Evolutionary conservation across 2,113 vertebrate species (phyloP).

Genomic region (Amphiprion percula): DNA sequence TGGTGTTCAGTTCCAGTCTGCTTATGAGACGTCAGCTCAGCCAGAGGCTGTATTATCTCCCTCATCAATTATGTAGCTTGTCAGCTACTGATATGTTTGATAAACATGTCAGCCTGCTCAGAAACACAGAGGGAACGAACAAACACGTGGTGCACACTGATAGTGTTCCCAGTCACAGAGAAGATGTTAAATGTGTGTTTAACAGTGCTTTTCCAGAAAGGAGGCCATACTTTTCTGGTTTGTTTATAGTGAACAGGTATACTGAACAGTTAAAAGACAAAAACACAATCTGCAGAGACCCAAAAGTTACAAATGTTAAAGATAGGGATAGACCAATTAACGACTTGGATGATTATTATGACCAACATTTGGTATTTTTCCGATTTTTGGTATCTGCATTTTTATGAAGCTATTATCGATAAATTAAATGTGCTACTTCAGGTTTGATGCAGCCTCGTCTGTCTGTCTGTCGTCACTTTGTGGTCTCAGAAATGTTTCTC

Average conservation of each 20-base stretch:
- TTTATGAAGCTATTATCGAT: too few relatives aligned
- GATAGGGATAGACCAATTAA: too few relatives aligned
- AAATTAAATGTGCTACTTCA: too few relatives aligned
- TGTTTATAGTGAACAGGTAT: too few relatives aligned
- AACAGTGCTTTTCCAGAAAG: background rate
- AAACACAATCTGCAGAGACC: background rate
- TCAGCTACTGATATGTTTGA: slow-evolving; percentile 63
- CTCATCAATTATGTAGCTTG: slow-evolving; percentile 73
- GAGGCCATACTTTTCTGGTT: background rate
- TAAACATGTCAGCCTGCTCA: slow-evolving; percentile 37
- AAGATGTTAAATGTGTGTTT: background rate
- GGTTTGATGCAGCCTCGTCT: too few relatives aligned
- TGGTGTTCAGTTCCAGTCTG: slow-evolving; percentile 31
- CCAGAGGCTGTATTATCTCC: slow-evolving; percentile 52
- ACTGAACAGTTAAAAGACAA: background rate
- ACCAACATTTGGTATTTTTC: too few relatives aligned
- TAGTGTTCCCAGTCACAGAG: background rate
- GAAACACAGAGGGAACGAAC: slow-evolving; percentile 16
- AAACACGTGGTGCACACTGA: slow-evolving; percentile 10
- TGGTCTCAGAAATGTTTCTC: too few relatives aligned
- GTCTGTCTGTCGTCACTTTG: too few relatives aligned
- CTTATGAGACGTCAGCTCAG: slow-evolving; percentile 46
- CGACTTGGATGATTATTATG: too few relatives aligned
- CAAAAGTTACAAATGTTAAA: background rate
- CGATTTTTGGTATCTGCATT: too few relatives aligned